A percentile compares a stretch with the other conserved stretches of the same genome.
These are phyloP conservation scores for Oceanodroma leucorhoa DNA, from an alignment of 2,797 vertebrate species.

Conservation along the genomic window DNA sequence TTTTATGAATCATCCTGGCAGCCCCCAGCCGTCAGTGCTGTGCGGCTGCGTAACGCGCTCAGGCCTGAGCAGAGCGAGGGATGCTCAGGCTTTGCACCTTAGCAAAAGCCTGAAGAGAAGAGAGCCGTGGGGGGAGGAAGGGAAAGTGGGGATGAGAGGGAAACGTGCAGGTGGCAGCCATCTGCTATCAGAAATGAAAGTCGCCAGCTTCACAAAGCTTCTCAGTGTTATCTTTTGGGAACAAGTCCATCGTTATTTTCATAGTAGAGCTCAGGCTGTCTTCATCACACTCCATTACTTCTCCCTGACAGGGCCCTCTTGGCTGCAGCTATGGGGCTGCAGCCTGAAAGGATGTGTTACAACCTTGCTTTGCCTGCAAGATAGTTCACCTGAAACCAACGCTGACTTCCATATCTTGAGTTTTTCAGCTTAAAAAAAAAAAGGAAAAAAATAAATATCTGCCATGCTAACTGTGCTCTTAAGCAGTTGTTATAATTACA, in stretches of 20 bases:
- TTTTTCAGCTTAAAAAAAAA: not conserved
- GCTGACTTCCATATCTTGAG: not conserved
- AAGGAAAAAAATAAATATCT: not conserved
- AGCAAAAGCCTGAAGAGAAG: not conserved
- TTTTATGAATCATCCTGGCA: constrained; percentile 5
- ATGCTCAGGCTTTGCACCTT: constrained; percentile 1
- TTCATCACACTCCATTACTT: constrained; percentile 14
- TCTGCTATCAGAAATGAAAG: constrained; percentile 33
- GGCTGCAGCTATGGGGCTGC: not conserved
- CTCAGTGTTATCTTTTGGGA: constrained; percentile 31
- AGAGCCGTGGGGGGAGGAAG: not conserved
- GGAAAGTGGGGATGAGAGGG: not conserved
- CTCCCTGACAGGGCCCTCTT: not conserved
- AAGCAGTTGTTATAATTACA: not conserved
- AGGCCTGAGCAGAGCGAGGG: not conserved
- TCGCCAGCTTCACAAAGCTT: not conserved
- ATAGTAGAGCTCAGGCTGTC: not conserved
- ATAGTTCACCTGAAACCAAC: not conserved
- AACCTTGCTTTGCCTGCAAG: not conserved
- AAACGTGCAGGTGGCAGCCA: constrained; percentile 17
- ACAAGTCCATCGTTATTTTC: constrained; percentile 11
- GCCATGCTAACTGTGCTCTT: not conserved
- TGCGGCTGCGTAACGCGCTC: constrained; percentile 1
- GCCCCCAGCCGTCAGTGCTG: not conserved
- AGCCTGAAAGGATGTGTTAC: not conserved